phyloP scores from a whole-genome alignment of 2,113 vertebrate genomes.

The Dendropsophus ebraccatus region DNA sequence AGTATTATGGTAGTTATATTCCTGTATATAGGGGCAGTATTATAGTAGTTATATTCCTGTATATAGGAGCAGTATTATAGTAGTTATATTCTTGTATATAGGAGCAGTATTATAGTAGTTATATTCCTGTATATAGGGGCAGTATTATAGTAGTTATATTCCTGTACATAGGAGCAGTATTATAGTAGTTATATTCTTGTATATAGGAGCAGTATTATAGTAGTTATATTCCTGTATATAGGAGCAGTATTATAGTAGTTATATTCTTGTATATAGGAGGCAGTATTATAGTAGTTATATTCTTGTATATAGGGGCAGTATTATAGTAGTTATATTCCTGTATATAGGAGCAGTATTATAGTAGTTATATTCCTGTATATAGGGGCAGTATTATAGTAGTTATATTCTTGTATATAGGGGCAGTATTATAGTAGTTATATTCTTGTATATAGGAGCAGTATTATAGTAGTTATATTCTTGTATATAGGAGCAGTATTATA shows the following conservation, averaged over 20 bases:
- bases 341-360: slow-evolving; percentile 7
- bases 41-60: no score
- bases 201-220: slow-evolving; percentile 2
- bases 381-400: slow-evolving; percentile 9
- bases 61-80: no score
- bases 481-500: background rate
- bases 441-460: background rate
- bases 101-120: no score
- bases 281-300: slow-evolving; percentile 12
- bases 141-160: no score
- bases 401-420: background rate
- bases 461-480: slow-evolving; percentile 5
- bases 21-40: no score
- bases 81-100: no score
- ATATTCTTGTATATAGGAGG: slow-evolving; percentile 14
- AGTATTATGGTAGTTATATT: no score
- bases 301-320: slow-evolving; percentile 3
- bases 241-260: background rate
- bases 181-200: no score
- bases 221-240: slow-evolving; percentile 7
- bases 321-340: slow-evolving; percentile 14
- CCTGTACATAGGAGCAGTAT: no score
- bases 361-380: slow-evolving; percentile 4
- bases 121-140: no score
- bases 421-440: no score